Percentiles rank a stretch among this genome's conserved stretches.
phyloP scores from a whole-genome alignment of 2,888 invertebrate species.

The Rotaria magnacalcarata region DNA sequence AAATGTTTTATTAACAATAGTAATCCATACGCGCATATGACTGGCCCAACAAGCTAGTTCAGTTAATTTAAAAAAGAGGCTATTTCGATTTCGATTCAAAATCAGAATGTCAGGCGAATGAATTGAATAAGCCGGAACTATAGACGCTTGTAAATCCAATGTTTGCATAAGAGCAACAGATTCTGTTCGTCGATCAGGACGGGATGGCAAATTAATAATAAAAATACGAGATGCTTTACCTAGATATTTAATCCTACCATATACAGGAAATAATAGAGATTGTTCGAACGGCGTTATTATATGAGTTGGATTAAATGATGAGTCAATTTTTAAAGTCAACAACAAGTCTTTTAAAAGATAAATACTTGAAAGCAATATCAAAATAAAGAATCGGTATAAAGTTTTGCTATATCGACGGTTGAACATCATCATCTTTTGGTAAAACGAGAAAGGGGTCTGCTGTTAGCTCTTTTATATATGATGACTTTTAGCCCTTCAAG shows the following conservation, averaged over 20 bases:
- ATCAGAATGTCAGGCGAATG: not conserved
- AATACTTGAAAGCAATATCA: not conserved
- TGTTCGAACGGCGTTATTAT: not conserved
- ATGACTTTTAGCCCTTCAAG: not conserved
- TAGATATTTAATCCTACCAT: not conserved
- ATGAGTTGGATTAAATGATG: not conserved
- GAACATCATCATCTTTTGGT: not conserved
- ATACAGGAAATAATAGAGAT: not conserved
- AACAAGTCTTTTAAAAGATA: not conserved
- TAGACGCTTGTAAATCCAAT: not conserved
- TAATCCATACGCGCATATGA: not conserved
- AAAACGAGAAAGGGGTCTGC: not conserved
- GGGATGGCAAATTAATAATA: not conserved
- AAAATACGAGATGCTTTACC: not conserved
- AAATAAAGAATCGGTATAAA: not conserved
- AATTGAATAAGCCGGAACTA: not conserved
- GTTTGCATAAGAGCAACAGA: not conserved
- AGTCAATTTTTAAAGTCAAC: not conserved
- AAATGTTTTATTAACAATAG: not conserved
- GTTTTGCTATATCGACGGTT: not conserved
- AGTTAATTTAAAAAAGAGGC: not conserved
- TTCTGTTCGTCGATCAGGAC: not conserved
- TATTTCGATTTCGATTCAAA: not conserved
- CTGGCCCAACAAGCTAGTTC: conserved; percentile 21
- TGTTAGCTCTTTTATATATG: not conserved